A percentile compares a stretch with the other conserved stretches of the same genome.
Evolutionary conservation across 2,113 vertebrate genomes (phyloP).

Genomic region (Malurus cyaneus): DNA sequence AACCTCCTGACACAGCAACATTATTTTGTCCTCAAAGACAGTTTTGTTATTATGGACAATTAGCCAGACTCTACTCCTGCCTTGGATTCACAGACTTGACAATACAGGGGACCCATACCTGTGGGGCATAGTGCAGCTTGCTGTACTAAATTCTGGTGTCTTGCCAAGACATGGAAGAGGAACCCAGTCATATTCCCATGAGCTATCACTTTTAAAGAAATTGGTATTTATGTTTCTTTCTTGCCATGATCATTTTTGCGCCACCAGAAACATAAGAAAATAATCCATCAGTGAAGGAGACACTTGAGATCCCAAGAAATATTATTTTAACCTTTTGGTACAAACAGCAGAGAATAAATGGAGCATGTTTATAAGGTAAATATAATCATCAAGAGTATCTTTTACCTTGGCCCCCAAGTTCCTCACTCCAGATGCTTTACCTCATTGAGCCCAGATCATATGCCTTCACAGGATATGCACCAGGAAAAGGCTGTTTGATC

Average conservation of each 20-base stretch:
- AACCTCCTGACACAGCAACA: not conserved
- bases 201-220: not conserved
- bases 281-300: not conserved
- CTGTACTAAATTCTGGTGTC: not conserved
- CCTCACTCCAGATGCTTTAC: not conserved
- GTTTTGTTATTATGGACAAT: not conserved
- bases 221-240: not conserved
- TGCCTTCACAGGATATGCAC: not conserved
- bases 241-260: not conserved
- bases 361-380: not conserved
- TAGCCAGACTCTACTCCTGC: not conserved
- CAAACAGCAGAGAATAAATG: not conserved
- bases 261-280: conserved; percentile 10
- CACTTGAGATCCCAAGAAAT: not conserved
- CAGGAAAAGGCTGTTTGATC: not conserved
- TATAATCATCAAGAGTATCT: conserved; percentile 1
- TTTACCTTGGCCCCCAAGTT: not conserved
- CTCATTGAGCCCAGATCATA: not conserved
- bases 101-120: not conserved
- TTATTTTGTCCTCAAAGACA: not conserved
- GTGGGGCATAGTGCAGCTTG: not conserved
- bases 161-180: not conserved
- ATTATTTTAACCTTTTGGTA: conserved; percentile 1
- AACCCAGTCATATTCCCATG: not conserved
- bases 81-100: not conserved